These are phyloP conservation scores for Ectemnius lituratus DNA, from an alignment of 2,888 invertebrate genomes.

Conservation along the genomic window DNA sequence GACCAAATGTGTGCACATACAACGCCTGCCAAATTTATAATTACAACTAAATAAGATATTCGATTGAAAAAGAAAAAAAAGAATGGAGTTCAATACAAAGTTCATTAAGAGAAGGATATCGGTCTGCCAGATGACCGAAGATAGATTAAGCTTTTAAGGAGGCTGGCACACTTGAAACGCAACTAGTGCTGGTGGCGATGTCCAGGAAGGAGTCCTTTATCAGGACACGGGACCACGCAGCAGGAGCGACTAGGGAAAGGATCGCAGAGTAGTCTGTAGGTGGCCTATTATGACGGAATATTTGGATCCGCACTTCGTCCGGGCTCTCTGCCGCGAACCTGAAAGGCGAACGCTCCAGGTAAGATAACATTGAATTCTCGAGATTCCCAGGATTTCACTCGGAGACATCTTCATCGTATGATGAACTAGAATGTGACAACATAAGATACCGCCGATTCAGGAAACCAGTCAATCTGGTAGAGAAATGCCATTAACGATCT, in stretches of 20 bases:
- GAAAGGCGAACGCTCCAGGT: conserved; percentile 80
- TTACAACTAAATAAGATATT: conserved; percentile 7
- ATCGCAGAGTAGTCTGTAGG: conserved; percentile 50
- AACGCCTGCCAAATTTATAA: neutral
- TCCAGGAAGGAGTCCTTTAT: conserved; percentile 41
- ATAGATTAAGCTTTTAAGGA: neutral
- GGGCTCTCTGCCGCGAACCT: conserved; percentile 80
- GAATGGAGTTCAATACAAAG: conserved; percentile 16
- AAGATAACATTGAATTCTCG: conserved; percentile 44
- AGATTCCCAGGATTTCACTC: neutral
- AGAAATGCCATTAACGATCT: too few species aligned
- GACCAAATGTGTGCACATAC: neutral
- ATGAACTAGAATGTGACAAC: neutral
- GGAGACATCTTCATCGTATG: neutral
- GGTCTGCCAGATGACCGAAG: conserved; percentile 24
- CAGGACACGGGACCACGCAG: conserved; percentile 42
- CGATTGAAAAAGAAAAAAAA: neutral
- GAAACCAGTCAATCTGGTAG: too few species aligned
- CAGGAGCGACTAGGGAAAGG: conserved; percentile 42
- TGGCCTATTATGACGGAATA: conserved; percentile 78
- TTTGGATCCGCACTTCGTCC: conserved; percentile 80
- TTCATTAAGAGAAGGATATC: conserved; percentile 13
- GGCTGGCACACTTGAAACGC: conserved; percentile 16
- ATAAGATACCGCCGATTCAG: too few species aligned
- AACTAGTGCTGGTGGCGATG: conserved; percentile 46